Conservation (phyloP, 1,140 invertebrate species). For the Vanessa atalanta region DNA sequence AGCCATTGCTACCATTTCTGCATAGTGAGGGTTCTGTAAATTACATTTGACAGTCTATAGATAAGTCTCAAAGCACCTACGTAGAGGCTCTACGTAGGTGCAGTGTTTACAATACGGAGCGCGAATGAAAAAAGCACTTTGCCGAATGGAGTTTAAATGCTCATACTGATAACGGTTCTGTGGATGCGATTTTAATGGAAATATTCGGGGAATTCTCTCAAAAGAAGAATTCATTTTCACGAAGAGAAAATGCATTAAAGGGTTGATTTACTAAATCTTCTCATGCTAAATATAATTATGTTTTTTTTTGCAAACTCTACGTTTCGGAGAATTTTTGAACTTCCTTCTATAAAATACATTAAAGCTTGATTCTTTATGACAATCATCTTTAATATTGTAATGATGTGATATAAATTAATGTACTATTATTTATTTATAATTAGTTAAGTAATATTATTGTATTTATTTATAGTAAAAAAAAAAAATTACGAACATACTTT, state of each 20-base stretch:
- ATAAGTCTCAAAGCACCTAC: neutral
- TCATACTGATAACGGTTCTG: slow-evolving; percentile 32
- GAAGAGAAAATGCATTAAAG: neutral
- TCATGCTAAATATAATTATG: neutral
- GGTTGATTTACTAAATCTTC: neutral
- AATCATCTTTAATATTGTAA: too few species aligned
- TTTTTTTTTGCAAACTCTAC: neutral
- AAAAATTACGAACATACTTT: too few species aligned
- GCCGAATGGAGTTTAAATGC: slow-evolving; percentile 49
- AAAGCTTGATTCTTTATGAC: too few species aligned
- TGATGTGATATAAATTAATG: too few species aligned
- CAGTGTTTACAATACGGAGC: slow-evolving; percentile 46
- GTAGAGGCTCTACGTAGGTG: slow-evolving; percentile 17
- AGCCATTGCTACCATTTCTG: too few species aligned
- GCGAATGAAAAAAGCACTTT: slow-evolving; percentile 50
- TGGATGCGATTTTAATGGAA: slow-evolving; percentile 19
- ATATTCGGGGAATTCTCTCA: slow-evolving; percentile 7
- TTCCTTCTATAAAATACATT: too few species aligned
- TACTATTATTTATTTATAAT: too few species aligned
- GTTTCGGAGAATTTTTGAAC: too few species aligned
- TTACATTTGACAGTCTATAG: neutral
- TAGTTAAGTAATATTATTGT: too few species aligned
- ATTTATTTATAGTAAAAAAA: too few species aligned
- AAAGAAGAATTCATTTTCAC: slow-evolving; percentile 7
- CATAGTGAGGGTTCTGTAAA: neutral